Base-by-base conservation (phyloP, 1,140 invertebrate genomes). In the Drosophila parvula region DNA sequence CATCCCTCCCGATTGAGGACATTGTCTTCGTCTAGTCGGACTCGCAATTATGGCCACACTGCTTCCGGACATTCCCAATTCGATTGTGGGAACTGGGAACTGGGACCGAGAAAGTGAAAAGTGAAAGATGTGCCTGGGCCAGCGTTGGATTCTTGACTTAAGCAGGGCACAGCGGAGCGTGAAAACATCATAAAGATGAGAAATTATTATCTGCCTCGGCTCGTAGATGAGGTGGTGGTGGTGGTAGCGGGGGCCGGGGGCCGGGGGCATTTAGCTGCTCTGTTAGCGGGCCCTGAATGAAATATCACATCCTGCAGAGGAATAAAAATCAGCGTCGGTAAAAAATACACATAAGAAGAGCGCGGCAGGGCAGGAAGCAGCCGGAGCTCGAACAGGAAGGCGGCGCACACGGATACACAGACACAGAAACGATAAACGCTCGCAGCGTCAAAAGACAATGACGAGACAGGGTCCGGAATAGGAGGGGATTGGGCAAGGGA, bases 281-380 rank as follows among this genome's bases (percentile, higher is more conserved):
- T 73, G 79, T 74, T 58, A 78, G 79, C 79, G 44, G 73, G 67
- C 75, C 62, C 74, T 86, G 75, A 88, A 88, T 85, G 82, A 88
- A 85, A 85, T 85, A 85, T 86, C 79, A 88, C 83, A 86, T 86
- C 82, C 82, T 88, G 82, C 63, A 51, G 81, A 79, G 79, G 86
- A 88, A 86, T 88, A 86, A 86, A 86, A 86, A 88, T 86, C 82
- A 86, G 75, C 82, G 83, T 79, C 65, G 75, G 79, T 79, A 82
- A 83, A 86, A 88, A 82, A 43, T 43, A 63, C 65, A 81, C 76
- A 85, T 86, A 85, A 79, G 79, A 60, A 70, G 51, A n/a, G 62
- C 43, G 14, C 18, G 59, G 12, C 36, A 22, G 48, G 18, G 30
- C 61, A 82, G 79, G 83, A 88, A 83, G 82, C 83, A 77, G 76